Evolutionary conservation across 2,113 vertebrate species (phyloP).

Genomic region (Orientallactaga bullata): DNA sequence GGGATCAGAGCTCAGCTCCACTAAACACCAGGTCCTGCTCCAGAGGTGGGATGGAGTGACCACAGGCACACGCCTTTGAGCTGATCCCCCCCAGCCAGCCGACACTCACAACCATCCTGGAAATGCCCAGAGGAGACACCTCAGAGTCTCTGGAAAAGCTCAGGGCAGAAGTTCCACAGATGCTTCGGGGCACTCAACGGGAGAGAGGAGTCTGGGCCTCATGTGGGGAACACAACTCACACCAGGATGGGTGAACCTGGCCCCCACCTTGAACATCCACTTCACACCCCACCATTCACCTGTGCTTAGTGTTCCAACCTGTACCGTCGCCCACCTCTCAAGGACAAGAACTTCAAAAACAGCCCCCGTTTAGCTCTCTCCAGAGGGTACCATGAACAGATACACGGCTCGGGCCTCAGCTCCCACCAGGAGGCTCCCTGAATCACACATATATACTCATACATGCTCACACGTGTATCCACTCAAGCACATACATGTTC

Average conservation of each 20-base stretch:
- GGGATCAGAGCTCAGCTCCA: neutral
- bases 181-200: accelerated
- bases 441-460: neutral
- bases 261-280: neutral
- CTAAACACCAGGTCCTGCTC: accelerated
- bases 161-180: neutral
- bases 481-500: neutral
- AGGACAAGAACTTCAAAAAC: too few species aligned
- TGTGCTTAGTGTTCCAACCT: neutral
- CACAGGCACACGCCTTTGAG: neutral
- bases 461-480: neutral
- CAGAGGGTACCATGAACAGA: neutral
- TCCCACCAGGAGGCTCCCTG: neutral
- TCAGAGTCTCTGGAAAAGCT: neutral
- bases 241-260: accelerated
- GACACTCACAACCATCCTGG: too few species aligned
- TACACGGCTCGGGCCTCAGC: too few species aligned
- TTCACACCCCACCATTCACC: neutral
- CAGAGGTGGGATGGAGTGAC: accelerated
- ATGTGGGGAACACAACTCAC: accelerated
- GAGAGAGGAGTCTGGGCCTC: too few species aligned
- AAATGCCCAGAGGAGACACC: neutral
- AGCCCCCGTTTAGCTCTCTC: neutral
- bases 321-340: neutral
- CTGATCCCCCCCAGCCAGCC: too few species aligned